Base-by-base conservation (phyloP, 2,797 vertebrate genomes). In the Coregonus suidteri region DNA sequence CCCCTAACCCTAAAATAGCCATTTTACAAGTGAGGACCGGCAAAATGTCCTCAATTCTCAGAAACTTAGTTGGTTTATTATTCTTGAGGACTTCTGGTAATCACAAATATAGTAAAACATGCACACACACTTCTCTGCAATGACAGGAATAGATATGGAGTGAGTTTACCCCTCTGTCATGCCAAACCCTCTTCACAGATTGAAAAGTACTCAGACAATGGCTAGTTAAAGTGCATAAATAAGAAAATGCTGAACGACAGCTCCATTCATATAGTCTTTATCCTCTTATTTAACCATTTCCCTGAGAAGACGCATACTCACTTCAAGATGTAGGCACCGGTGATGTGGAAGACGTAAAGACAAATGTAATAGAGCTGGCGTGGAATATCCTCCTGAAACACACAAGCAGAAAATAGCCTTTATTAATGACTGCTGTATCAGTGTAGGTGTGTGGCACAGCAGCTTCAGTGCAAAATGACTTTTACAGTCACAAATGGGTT, bases 321-420 rank as follows among this genome's bases (percentile, higher is more conserved):
- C 96, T 96, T 96, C 82, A 96, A 90, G 83, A 96, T 85, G 59
- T 96, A 96, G 88, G 95, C 95, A 93, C 95, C 95, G 75, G 92
- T 91, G 90, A 96, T 95, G 91, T 96, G 95, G 88, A 93, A 92
- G 86, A 95, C 90, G 73, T 96, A 96, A 93, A 96, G 95, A 91
- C 94, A 96, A 83, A 96, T 95, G 88, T 95, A 96, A 87, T 95
- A 92, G 68, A 96, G 93, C 83, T 96, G 95, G 73, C 96, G 95
- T 66, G 94, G 95, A 88, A 96, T 95, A 88, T 96, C 95, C 89
- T 96, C 95, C 96, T 96, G 85, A 25, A 56, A 75, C 41, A 52
- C 41, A 82, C 20, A 76, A 14, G 31, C 3, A 53, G 16, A 74
- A 4, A 11, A 81, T 1, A 47, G 1, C 16, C 16, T 54, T 65